Evolutionary conservation across 2,888 invertebrate genomes (phyloP).

Genomic region (Griposia aprilina): DNA sequence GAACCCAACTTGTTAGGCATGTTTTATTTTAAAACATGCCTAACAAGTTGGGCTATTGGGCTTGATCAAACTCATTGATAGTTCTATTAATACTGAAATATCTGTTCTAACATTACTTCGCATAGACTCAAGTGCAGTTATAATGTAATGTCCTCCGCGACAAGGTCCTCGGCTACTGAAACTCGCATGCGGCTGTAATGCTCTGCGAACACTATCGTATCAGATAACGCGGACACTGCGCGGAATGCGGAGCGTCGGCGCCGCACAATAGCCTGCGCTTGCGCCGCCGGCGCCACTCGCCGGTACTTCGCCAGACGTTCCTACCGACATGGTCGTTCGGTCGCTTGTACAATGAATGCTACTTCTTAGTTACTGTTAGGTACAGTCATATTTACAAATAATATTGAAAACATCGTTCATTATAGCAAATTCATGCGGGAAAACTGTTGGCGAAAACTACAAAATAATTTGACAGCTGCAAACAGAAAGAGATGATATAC

Average conservation of each 20-base stretch:
- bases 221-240: conserved; percentile 22
- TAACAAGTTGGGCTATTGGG: not conserved
- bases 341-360: not conserved
- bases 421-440: not conserved
- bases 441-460: not conserved
- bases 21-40: not conserved
- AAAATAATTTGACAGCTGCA: not conserved
- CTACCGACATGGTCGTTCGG: not conserved
- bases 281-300: conserved; percentile 15
- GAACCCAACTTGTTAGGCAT: not conserved
- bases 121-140: conserved; percentile 1
- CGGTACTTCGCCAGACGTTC: not conserved
- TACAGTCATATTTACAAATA: not conserved
- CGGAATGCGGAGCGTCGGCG: conserved; percentile 58
- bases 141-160: conserved; percentile 8
- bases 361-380: conserved; percentile 5
- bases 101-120: conserved; percentile 6
- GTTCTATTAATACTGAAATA: not conserved
- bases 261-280: conserved; percentile 42
- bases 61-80: not conserved
- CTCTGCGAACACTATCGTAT: conserved; percentile 10
- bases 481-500: not conserved
- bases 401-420: not conserved
- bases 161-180: conserved; percentile 37
- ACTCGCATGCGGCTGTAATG: not conserved